phyloP scores from a whole-genome alignment of 2,888 invertebrate genomes.

The Euphydryas editha region DNA sequence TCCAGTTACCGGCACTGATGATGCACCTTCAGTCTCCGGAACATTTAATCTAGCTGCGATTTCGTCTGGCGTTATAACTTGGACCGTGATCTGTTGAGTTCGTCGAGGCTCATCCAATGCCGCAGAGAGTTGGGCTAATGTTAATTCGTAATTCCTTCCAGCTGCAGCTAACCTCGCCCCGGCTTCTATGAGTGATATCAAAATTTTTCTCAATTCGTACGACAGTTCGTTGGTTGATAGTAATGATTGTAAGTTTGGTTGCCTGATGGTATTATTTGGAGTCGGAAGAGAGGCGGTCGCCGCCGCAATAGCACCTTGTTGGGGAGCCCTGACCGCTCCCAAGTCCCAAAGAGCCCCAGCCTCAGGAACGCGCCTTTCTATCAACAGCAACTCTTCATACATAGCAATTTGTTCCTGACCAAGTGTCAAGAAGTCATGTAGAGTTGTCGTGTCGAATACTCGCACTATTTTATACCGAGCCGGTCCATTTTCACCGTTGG shows the following conservation, averaged over 20 bases:
- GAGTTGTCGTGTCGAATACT: conserved; percentile 65
- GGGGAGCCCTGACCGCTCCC: conserved; percentile 71
- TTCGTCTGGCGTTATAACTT: conserved; percentile 74
- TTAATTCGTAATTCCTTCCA: conserved; percentile 69
- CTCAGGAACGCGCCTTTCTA: conserved; percentile 69
- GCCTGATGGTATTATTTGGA: conserved; percentile 60
- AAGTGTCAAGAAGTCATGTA: conserved; percentile 72
- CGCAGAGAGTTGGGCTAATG: conserved; percentile 65
- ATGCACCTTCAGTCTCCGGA: conserved; percentile 37
- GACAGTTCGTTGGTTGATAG: conserved; percentile 75
- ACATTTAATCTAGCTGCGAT: conserved; percentile 61
- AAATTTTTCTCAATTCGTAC: conserved; percentile 69
- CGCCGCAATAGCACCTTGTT: conserved; percentile 67
- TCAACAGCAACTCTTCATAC: conserved; percentile 69
- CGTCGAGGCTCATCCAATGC: conserved; percentile 68
- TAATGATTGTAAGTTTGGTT: conserved; percentile 73
- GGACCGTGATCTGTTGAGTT: conserved; percentile 54
- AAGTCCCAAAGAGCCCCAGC: conserved; percentile 73
- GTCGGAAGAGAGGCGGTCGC: conserved; percentile 70
- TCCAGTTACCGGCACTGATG: conserved; percentile 38
- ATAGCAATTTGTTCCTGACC: conserved; percentile 66
- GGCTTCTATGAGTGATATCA: conserved; percentile 75
- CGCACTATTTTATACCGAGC: conserved; percentile 70
- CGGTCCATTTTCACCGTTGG: conserved; percentile 65
- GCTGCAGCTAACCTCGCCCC: conserved; percentile 74